Evolutionary conservation across 1,140 invertebrate genomes (phyloP).

Genomic region (Olivierus martensii): DNA sequence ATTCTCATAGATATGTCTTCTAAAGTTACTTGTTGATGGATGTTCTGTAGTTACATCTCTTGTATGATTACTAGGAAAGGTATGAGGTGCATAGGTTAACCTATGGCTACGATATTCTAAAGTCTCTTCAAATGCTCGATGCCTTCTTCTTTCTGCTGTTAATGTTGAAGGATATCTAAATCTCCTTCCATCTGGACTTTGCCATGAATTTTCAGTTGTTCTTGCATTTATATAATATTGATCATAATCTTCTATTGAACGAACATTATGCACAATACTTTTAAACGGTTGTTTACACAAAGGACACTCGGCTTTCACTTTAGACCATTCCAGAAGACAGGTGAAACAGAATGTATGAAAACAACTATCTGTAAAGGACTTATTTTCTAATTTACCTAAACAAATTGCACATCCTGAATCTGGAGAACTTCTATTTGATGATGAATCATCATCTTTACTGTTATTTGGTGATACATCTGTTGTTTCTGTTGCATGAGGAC

Average conservation of each 20-base stretch:
- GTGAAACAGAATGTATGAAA: constrained; percentile 88
- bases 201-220: constrained; percentile 6
- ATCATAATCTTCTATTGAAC: constrained; percentile 72
- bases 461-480: too few species aligned
- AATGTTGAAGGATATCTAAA: constrained; percentile 34
- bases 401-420: constrained; percentile 68
- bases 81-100: constrained; percentile 9
- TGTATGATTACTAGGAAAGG: constrained; percentile 9
- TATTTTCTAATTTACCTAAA: constrained; percentile 65
- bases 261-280: constrained; percentile 82
- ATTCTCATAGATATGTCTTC: constrained; percentile 58
- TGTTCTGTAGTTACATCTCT: constrained; percentile 11
- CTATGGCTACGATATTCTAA: neutral
- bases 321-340: constrained; percentile 86
- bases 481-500: too few species aligned
- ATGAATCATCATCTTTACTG: neutral
- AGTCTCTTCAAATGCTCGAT: constrained; percentile 29
- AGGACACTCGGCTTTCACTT: constrained; percentile 86
- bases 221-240: constrained; percentile 49
- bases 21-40: constrained; percentile 32
- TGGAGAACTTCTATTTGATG: constrained; percentile 20
- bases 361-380: constrained; percentile 80
- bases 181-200: constrained; percentile 1
- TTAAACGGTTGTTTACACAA: constrained; percentile 83
- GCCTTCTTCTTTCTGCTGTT: constrained; percentile 38